phyloP scores from a whole-genome alignment of 2,888 invertebrate species.

The Archaeoteleia sp. region DNA sequence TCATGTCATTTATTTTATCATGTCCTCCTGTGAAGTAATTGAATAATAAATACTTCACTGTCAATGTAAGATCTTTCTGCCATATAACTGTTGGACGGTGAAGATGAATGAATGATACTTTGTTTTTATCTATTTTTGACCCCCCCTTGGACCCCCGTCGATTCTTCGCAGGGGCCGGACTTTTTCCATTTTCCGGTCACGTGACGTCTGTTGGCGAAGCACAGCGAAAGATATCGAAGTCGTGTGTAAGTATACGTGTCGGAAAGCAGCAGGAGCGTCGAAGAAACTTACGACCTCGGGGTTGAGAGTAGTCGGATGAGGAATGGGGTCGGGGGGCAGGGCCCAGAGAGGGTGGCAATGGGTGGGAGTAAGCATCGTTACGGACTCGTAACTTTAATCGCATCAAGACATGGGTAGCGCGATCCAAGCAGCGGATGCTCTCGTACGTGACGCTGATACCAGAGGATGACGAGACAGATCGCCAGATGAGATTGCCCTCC shows the following conservation, averaged over 20 bases:
- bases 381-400: slow-evolving; percentile 61
- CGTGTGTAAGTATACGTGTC: no score
- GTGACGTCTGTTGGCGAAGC: slow-evolving; percentile 25
- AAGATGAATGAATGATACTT: slow-evolving; percentile 25
- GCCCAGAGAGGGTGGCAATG: no score
- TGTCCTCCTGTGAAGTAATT: slow-evolving; percentile 13
- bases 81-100: slow-evolving; percentile 16
- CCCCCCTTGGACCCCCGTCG: no score
- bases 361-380: slow-evolving; percentile 51
- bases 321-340: no score
- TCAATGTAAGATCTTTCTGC: slow-evolving; percentile 18
- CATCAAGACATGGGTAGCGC: slow-evolving; percentile 55
- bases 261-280: slow-evolving; percentile 19
- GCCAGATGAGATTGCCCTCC: slow-evolving; percentile 56
- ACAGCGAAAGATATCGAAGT: slow-evolving; percentile 7
- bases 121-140: slow-evolving; percentile 17
- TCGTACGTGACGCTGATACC: slow-evolving; percentile 59
- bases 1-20: no score
- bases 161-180: slow-evolving; percentile 17
- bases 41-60: slow-evolving; percentile 29
- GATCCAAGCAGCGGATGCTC: slow-evolving; percentile 47
- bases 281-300: slow-evolving; percentile 51
- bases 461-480: slow-evolving; percentile 57
- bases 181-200: slow-evolving; percentile 49
- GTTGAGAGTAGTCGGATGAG: no score